Percentiles rank a stretch among this genome's conserved stretches.
Conservation (phyloP, 2,888 invertebrate species). For the Aporophyla nigra region DNA sequence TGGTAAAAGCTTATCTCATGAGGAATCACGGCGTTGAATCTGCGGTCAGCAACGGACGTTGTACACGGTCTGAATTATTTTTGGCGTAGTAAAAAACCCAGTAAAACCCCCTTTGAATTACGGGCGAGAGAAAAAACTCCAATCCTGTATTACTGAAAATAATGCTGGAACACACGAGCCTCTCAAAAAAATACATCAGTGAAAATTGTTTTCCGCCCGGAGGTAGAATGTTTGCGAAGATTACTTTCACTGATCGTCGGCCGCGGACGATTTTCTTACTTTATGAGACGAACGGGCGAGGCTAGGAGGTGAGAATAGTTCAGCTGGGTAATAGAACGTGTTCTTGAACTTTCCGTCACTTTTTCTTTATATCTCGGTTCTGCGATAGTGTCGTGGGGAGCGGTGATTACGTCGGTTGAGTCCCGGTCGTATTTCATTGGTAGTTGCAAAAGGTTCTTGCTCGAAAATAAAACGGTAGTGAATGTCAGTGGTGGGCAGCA, state of each 20-base stretch:
- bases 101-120: constrained; percentile 62
- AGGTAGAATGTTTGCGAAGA: constrained; percentile 82
- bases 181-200: constrained; percentile 81
- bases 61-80: constrained; percentile 54
- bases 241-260: constrained; percentile 82
- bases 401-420: constrained; percentile 30
- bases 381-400: constrained; percentile 43
- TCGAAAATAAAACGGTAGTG: not conserved
- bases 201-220: constrained; percentile 82
- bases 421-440: constrained; percentile 18
- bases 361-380: constrained; percentile 51
- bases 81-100: constrained; percentile 43
- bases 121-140: constrained; percentile 60
- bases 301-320: constrained; percentile 77
- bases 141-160: constrained; percentile 67
- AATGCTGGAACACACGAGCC: constrained; percentile 66
- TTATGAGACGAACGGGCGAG: constrained; percentile 76
- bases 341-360: constrained; percentile 58
- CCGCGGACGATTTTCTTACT: constrained; percentile 79
- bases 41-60: constrained; percentile 37
- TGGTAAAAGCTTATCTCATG: constrained; percentile 66
- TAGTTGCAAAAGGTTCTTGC: constrained; percentile 19
- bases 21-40: constrained; percentile 64
- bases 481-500: not conserved
- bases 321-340: constrained; percentile 66